Evolutionary conservation across 2,888 invertebrate genomes (phyloP).

Genomic region (Phyto melanocephala): DNA sequence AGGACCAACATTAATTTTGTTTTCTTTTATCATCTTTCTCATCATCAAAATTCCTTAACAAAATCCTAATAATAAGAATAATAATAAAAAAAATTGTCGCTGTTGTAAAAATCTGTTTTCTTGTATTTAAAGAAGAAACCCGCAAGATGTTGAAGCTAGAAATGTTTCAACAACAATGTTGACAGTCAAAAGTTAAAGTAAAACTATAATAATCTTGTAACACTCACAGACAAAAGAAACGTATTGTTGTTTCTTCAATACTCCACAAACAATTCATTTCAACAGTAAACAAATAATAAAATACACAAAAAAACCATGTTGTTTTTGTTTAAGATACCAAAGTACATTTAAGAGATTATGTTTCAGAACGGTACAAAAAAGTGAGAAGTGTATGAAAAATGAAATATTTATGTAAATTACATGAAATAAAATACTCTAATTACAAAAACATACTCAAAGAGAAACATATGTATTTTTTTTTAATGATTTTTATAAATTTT

Average conservation of each 20-base stretch:
- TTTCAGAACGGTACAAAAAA: not conserved
- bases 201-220: conserved; percentile 3
- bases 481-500: not conserved
- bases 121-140: too few species aligned
- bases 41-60: too few species aligned
- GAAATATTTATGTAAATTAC: conserved; percentile 23
- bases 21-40: too few species aligned
- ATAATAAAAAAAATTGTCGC: too few species aligned
- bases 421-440: not conserved
- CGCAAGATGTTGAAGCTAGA: too few species aligned
- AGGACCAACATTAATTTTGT: too few species aligned
- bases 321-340: not conserved
- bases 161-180: too few species aligned
- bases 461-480: not conserved
- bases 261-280: not conserved
- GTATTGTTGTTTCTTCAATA: not conserved
- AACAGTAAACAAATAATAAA: conserved; percentile 1
- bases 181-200: too few species aligned
- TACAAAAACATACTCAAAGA: not conserved
- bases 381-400: not conserved
- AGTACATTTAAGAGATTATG: conserved; percentile 19
- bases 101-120: too few species aligned
- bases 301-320: not conserved
- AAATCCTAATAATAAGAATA: too few species aligned
- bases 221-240: not conserved